Conservation (phyloP, 2,113 vertebrate genomes). For the Delphinapterus leucas region DNA sequence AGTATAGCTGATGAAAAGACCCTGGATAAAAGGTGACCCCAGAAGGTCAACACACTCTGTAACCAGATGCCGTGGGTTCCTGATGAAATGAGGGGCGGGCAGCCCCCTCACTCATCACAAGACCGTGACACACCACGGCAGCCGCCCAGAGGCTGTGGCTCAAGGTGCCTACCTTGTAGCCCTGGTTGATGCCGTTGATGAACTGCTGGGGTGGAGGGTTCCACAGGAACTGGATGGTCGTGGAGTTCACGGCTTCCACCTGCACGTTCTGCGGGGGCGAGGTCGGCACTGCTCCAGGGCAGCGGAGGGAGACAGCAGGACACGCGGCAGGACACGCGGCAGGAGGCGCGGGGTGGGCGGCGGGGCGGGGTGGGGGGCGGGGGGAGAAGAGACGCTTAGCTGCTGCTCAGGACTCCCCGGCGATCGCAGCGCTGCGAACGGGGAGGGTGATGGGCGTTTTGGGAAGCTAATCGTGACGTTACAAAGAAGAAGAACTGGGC, state of each 20-base stretch:
- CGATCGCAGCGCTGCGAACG: background rate
- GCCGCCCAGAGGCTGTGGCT: background rate
- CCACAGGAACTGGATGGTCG: conserved; percentile 93
- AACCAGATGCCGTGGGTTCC: background rate
- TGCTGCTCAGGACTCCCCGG: background rate
- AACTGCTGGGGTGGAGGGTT: conserved; percentile 96
- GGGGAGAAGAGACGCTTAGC: conserved; percentile 7
- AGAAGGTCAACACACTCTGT: fast-evolving
- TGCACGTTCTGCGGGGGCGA: conserved; percentile 94
- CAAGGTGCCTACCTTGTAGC: conserved; percentile 89
- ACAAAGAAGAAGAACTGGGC: conserved; percentile 50
- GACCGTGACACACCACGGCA: fast-evolving
- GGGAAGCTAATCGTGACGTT: background rate
- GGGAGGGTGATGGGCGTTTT: background rate
- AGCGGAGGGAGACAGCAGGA: background rate
- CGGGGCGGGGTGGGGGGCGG: background rate
- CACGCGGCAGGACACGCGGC: background rate
- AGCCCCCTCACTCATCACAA: fast-evolving
- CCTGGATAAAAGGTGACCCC: background rate
- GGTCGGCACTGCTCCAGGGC: conserved; percentile 88
- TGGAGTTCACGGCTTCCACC: conserved; percentile 91
- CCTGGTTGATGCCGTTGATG: conserved; percentile 97
- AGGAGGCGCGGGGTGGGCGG: background rate
- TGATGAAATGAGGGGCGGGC: fast-evolving
- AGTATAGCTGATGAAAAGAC: background rate